Conservation (phyloP, 2,797 vertebrate species). For the Denticeps clupeoides region DNA sequence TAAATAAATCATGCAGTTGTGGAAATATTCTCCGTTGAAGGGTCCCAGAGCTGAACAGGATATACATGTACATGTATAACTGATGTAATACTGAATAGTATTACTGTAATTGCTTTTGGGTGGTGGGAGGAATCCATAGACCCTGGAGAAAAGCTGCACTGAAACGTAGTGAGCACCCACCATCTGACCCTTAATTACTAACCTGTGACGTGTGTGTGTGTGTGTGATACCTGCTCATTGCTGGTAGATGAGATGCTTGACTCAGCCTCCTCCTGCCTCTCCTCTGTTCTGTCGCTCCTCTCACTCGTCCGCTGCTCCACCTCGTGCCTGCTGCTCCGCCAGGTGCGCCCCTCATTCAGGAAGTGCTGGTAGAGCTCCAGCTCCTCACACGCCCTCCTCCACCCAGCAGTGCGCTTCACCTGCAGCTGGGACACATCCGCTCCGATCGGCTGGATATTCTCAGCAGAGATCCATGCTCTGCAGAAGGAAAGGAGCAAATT, state of each 20-base stretch:
- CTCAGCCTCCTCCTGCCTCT: conserved; percentile 83
- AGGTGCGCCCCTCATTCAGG: conserved; percentile 80
- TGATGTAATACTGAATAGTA: no score
- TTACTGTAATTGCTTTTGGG: no score
- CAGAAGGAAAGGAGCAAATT: no score
- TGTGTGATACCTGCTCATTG: conserved; percentile 87
- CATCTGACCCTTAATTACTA: background rate
- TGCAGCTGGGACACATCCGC: conserved; percentile 90
- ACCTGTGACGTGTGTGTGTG: no score
- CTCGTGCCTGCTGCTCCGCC: conserved; percentile 76
- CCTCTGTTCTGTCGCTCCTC: no score
- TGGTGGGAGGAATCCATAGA: no score
- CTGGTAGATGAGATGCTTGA: conserved; percentile 97
- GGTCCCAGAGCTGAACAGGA: no score
- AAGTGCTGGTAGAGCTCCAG: conserved; percentile 90
- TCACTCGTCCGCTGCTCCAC: conserved; percentile 81
- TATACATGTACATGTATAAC: no score
- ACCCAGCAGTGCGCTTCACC: conserved; percentile 88
- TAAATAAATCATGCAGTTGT: no score
- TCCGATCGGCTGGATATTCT: conserved; percentile 95
- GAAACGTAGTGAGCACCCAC: background rate
- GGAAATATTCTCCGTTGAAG: no score
- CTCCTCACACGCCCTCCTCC: conserved; percentile 97
- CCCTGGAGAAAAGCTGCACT: no score
- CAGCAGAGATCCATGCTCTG: conserved; percentile 94